Conservation (phyloP, 2,113 vertebrate genomes). For the Thinocorus orbignyianus region DNA sequence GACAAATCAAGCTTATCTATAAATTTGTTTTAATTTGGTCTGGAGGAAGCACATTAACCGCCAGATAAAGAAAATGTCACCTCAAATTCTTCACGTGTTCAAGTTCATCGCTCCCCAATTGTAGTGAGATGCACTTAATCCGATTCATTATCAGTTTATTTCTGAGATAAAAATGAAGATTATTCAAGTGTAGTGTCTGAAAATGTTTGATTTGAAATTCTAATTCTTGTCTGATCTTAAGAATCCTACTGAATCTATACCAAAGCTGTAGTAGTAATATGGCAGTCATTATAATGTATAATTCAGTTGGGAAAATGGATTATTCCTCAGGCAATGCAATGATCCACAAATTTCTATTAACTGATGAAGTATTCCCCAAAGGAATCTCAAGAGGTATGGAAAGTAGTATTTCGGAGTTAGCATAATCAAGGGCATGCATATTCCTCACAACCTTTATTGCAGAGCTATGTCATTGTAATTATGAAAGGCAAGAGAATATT, state of each 20-base stretch:
- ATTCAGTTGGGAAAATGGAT: not conserved
- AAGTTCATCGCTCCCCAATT: not conserved
- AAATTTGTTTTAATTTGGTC: not conserved
- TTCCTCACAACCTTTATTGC: not conserved
- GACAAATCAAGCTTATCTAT: not conserved
- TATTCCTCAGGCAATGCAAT: not conserved
- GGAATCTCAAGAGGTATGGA: not conserved
- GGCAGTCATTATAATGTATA: not conserved
- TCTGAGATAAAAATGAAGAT: constrained; percentile 4
- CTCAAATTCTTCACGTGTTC: not conserved
- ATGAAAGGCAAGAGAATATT: not conserved
- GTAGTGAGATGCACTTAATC: not conserved
- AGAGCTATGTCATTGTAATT: not conserved
- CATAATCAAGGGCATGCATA: not conserved
- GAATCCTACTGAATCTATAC: not conserved
- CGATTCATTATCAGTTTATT: constrained; percentile 26
- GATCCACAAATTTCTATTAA: not conserved
- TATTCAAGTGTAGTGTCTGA: not conserved
- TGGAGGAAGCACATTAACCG: constrained; percentile 9
- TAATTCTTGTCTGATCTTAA: constrained; percentile 25
- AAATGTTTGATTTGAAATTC: constrained; percentile 22
- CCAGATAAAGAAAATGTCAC: constrained; percentile 9
- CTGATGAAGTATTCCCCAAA: not conserved
- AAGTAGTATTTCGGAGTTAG: not conserved
- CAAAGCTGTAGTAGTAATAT: not conserved